Conservation (phyloP, 2,888 invertebrate genomes). For the Leptinotarsa tumamoca region DNA sequence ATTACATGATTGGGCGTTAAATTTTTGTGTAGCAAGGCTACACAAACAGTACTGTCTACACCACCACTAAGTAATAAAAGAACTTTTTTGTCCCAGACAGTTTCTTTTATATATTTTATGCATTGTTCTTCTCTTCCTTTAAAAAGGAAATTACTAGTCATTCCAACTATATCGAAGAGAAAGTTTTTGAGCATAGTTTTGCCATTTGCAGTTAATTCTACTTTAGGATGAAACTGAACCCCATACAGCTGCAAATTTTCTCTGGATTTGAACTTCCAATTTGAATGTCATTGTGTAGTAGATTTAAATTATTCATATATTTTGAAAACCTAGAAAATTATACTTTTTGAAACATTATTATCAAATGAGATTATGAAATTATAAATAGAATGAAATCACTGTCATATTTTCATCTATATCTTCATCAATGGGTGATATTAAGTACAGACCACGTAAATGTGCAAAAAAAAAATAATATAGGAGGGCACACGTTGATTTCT, state of each 20-base stretch:
- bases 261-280: too few relatives aligned
- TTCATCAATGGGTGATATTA: too few relatives aligned
- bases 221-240: slow-evolving; percentile 99
- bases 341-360: too few relatives aligned
- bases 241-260: slow-evolving; percentile 83
- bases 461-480: too few relatives aligned
- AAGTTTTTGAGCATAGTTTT: slow-evolving; percentile 96
- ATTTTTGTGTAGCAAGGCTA: slow-evolving; percentile 92
- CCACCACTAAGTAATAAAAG: slow-evolving; percentile 96
- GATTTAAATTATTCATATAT: too few relatives aligned
- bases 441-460: too few relatives aligned
- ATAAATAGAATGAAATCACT: too few relatives aligned
- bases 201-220: slow-evolving; percentile 77
- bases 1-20: slow-evolving; percentile 91
- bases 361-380: too few relatives aligned
- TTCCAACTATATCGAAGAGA: slow-evolving; percentile 89
- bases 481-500: too few relatives aligned
- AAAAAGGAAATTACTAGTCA: slow-evolving; percentile 90
- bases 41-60: slow-evolving; percentile 99
- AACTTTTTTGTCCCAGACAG: slow-evolving; percentile 89
- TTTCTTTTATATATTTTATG: slow-evolving; percentile 89
- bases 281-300: too few relatives aligned
- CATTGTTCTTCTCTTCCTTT: slow-evolving; percentile 89
- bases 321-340: too few relatives aligned
- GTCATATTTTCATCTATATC: too few relatives aligned